A percentile compares a stretch with the other conserved stretches of the same genome.
phyloP scores from a whole-genome alignment of 2,797 vertebrate genomes.

The Clamator glandarius region DNA sequence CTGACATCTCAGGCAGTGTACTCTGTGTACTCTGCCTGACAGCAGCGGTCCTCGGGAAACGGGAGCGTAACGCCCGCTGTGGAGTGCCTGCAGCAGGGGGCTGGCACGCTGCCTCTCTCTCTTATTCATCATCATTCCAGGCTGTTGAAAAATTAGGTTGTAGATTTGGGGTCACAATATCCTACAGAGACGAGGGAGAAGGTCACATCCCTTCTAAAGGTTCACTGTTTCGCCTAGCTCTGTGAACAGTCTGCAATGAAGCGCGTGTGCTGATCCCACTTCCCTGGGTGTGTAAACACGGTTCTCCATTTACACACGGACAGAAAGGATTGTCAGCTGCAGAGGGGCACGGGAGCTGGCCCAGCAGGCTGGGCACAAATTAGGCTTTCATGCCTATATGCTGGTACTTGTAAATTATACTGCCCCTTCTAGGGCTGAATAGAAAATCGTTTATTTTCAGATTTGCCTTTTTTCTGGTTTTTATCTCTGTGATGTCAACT shows the following conservation, averaged over 20 bases:
- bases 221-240: neutral
- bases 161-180: neutral
- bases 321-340: neutral
- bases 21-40: neutral
- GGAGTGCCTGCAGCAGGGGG: neutral
- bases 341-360: neutral
- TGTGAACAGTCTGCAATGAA: neutral
- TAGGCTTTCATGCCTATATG: neutral
- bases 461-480: neutral
- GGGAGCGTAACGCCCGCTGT: neutral
- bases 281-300: neutral
- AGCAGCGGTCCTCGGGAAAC: neutral
- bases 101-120: neutral
- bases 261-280: fast-evolving
- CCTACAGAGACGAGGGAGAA: neutral
- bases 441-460: neutral
- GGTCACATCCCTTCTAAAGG: neutral
- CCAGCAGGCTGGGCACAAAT: neutral
- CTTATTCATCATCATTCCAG: neutral
- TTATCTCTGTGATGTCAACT: neutral
- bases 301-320: neutral
- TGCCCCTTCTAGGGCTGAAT: neutral
- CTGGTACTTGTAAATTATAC: neutral
- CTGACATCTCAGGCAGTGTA: neutral
- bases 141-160: neutral